These are phyloP conservation scores for Mamestra configurata DNA, from an alignment of 1,140 invertebrate genomes.

Conservation along the genomic window DNA sequence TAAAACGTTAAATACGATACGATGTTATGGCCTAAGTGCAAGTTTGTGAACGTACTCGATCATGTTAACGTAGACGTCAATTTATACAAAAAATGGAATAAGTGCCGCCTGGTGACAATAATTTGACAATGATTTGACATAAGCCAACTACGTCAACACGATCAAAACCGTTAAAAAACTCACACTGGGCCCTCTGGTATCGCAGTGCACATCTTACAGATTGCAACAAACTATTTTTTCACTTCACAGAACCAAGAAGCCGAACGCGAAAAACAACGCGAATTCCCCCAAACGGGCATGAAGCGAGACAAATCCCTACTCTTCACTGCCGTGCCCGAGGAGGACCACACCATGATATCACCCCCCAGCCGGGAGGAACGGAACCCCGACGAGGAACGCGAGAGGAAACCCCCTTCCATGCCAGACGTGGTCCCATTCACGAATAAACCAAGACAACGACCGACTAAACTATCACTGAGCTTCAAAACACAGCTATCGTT, in stretches of 20 bases:
- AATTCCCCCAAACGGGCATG: conserved; percentile 86
- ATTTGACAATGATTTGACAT: no score
- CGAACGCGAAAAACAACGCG: conserved; percentile 75
- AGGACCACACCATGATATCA: conserved; percentile 88
- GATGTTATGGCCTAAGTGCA: no score
- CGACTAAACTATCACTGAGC: conserved; percentile 88
- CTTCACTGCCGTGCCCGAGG: conserved; percentile 93
- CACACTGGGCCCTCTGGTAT: no score
- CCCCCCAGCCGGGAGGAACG: conserved; percentile 72
- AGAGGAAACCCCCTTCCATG: conserved; percentile 72
- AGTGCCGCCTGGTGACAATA: no score
- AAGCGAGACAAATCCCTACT: conserved; percentile 93
- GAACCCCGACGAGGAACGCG: conserved; percentile 67
- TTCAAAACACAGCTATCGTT: conserved; percentile 88
- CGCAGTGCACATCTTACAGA: not conserved
- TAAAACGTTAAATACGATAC: no score
- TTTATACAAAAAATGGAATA: no score
- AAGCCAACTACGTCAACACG: no score
- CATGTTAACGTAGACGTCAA: no score
- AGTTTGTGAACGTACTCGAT: no score
- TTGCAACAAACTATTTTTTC: not conserved
- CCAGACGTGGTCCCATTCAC: conserved; percentile 86
- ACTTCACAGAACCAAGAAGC: conserved; percentile 78
- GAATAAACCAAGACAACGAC: conserved; percentile 85
- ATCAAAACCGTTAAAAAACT: no score